phyloP scores from a whole-genome alignment of 2,797 vertebrate genomes.

The Melanotaenia parkinsoni region DNA sequence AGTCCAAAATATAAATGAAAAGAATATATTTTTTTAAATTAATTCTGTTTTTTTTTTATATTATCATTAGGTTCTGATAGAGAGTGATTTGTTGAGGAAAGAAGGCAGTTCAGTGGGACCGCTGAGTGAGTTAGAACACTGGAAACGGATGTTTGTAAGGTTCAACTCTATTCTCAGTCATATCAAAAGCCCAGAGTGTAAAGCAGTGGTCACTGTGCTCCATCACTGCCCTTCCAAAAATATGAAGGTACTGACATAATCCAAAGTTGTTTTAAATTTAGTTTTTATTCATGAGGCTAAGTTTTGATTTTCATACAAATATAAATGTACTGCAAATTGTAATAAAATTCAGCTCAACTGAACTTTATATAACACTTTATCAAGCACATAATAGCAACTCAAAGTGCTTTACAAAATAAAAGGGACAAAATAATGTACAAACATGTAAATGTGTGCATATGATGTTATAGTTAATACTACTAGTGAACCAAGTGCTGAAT shows the following conservation, averaged over 20 bases:
- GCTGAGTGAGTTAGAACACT: slow-evolving; percentile 85
- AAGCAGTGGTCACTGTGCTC: slow-evolving; percentile 83
- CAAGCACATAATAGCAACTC: too few species aligned
- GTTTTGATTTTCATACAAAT: neutral
- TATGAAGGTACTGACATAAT: slow-evolving; percentile 76
- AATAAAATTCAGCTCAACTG: too few species aligned
- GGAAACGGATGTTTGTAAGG: slow-evolving; percentile 84
- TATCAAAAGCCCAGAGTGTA: slow-evolving; percentile 83
- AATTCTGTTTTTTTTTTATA: too few species aligned
- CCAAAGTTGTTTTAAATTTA: neutral
- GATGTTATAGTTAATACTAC: too few species aligned
- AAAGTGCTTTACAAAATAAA: too few species aligned
- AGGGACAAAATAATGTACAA: too few species aligned
- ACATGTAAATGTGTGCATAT: too few species aligned
- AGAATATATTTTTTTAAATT: neutral
- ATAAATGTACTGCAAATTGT: neutral
- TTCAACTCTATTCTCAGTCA: slow-evolving; percentile 87
- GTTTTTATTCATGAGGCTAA: neutral
- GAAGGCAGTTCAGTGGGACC: slow-evolving; percentile 82
- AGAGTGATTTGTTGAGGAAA: slow-evolving; percentile 83
- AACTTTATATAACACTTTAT: too few species aligned
- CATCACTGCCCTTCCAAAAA: slow-evolving; percentile 80
- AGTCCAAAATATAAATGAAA: too few species aligned
- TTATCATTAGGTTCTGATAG: slow-evolving; percentile 80
- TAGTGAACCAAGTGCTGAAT: neutral